These are phyloP conservation scores for Prietella phreatophila DNA, from an alignment of 2,113 vertebrate species.

Conservation along the genomic window DNA sequence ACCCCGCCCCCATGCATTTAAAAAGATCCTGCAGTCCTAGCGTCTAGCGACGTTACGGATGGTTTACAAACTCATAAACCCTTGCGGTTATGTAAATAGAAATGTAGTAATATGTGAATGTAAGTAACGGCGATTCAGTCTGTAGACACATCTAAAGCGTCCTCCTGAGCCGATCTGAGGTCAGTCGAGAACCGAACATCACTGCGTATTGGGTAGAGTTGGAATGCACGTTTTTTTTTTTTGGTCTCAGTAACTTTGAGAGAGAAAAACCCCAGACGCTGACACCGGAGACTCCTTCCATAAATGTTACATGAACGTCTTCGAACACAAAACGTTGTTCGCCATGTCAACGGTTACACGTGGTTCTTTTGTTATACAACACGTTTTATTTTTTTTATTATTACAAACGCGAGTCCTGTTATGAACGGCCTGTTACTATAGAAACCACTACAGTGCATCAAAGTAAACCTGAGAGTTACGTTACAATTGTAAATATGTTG, in stretches of 20 bases:
- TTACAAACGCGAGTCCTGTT: no score
- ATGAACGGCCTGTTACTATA: neutral
- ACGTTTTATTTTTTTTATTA: neutral
- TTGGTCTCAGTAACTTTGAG: no score
- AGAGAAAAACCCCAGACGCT: no score
- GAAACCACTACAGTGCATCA: neutral
- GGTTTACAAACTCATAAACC: neutral
- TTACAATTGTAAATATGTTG: no score
- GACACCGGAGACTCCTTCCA: no score
- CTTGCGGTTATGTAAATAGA: neutral
- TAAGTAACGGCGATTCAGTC: neutral
- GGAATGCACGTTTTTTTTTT: no score
- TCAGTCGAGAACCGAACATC: neutral
- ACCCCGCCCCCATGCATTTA: no score
- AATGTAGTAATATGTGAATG: neutral
- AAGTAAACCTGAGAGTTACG: no score
- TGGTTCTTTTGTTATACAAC: neutral
- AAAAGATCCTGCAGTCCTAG: neutral
- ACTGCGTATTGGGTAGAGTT: no score
- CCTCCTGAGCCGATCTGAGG: neutral
- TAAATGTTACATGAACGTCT: neutral
- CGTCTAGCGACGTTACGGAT: neutral
- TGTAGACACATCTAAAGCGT: neutral
- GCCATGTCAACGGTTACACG: neutral
- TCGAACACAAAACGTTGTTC: neutral